phyloP scores from a whole-genome alignment of 2,113 vertebrate species.

The Sarotherodon lohbergeri region DNA sequence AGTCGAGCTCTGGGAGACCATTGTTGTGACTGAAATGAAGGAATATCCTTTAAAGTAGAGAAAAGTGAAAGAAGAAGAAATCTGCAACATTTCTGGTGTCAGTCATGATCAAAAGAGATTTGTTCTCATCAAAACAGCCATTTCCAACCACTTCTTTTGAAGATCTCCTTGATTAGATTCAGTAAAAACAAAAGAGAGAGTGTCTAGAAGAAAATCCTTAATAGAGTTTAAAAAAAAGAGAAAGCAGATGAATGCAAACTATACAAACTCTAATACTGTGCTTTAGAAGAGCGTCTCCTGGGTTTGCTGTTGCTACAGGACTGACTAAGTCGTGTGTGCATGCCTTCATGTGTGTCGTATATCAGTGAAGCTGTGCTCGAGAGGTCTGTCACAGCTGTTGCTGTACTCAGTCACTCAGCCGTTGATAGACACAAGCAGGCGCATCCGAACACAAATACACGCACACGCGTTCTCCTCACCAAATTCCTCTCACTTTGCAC shows the following conservation, averaged over 20 bases:
- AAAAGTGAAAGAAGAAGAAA: not conserved
- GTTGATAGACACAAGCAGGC: conserved; percentile 52
- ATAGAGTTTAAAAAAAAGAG: not conserved
- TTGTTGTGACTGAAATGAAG: not conserved
- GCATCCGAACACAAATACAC: not conserved
- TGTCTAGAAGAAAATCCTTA: not conserved
- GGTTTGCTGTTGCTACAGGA: not conserved
- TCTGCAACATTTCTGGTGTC: not conserved
- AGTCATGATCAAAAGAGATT: not conserved
- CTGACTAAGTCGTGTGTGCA: conserved; percentile 13
- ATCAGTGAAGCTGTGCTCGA: conserved; percentile 26
- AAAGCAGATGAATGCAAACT: not conserved
- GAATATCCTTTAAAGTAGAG: not conserved
- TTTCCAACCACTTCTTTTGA: not conserved
- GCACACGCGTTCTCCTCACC: not conserved
- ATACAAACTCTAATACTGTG: not conserved
- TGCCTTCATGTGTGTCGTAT: conserved; percentile 15
- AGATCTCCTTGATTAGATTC: not conserved
- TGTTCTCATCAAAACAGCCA: not conserved
- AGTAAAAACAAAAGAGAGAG: not conserved
- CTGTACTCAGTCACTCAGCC: conserved; percentile 42
- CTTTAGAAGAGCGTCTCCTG: not conserved
- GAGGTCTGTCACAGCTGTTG: conserved; percentile 58
- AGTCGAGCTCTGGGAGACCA: not conserved
- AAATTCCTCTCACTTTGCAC: conserved; percentile 42